A percentile compares a stretch with the other conserved stretches of the same genome.
These are phyloP conservation scores for Leucophenga montana DNA, from an alignment of 2,888 invertebrate genomes.

Conservation along the genomic window DNA sequence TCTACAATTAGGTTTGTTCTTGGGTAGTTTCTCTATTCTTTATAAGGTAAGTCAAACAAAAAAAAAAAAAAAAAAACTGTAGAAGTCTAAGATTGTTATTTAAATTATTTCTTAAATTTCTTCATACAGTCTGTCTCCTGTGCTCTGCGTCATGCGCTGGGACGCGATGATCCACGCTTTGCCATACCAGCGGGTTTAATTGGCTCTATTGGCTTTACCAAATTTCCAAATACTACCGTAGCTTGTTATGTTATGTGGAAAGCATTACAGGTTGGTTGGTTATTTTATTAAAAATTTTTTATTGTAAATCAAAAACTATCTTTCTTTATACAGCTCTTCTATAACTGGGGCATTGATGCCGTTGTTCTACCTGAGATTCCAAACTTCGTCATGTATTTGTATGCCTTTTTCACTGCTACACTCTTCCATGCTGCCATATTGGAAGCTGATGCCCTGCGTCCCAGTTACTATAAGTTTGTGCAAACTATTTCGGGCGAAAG, in stretches of 20 bases:
- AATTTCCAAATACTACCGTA: slow-evolving; percentile 83
- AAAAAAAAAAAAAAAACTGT: no score
- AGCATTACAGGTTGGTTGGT: slow-evolving; percentile 81
- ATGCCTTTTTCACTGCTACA: slow-evolving; percentile 82
- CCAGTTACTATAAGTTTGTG: slow-evolving; percentile 87
- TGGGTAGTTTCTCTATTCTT: slow-evolving; percentile 79
- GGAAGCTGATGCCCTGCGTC: slow-evolving; percentile 83
- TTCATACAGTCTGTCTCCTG: slow-evolving; percentile 75
- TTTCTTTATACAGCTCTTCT: slow-evolving; percentile 75
- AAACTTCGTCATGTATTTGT: slow-evolving; percentile 78
- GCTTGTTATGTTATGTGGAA: slow-evolving; percentile 87
- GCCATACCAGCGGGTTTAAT: slow-evolving; percentile 81
- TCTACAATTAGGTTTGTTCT: slow-evolving; percentile 78
- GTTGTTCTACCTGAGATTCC: slow-evolving; percentile 79
- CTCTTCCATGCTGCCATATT: slow-evolving; percentile 84
- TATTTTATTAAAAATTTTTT: slow-evolving; percentile 30
- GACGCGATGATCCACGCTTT: slow-evolving; percentile 77
- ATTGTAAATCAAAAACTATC: not conserved
- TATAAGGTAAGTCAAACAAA: slow-evolving; percentile 78
- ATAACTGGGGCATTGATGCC: slow-evolving; percentile 79
- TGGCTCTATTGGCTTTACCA: slow-evolving; percentile 80
- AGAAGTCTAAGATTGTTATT: slow-evolving; percentile 35
- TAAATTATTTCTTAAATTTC: not conserved
- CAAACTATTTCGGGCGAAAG: slow-evolving; percentile 80
- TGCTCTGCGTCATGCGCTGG: slow-evolving; percentile 76